Base-by-base conservation (phyloP, 2,113 vertebrate genomes). In the Canis aureus region DNA sequence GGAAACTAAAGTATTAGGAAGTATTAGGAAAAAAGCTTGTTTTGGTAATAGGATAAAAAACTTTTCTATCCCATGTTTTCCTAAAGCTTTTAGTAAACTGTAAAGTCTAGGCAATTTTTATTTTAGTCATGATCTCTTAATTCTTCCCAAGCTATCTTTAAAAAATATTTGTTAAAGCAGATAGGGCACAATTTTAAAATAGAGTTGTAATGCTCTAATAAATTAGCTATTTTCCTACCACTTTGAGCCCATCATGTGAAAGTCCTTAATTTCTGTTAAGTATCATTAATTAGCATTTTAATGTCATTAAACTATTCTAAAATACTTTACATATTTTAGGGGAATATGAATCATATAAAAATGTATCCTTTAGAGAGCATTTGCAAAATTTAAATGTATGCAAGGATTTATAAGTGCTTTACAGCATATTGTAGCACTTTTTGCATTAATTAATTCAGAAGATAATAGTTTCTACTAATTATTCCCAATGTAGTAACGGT, bases 261-360 rank as follows among this genome's bases (percentile, higher is more conserved):
- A 97, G 71, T 27, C 53, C 73, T 93, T 94, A 59, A 91, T 97
- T 97, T 88, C 69, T 96, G 49, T 87, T 91, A 97, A 97, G 90
- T 92, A 53, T 95, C 64, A 94, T 97, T 96, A 98, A 95, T 98
- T 98, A 98, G 76, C 92, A 97, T 97, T 98, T 97, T 94, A 96
- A 95, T 97, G 49, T 87, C 66, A 93, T 98, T 97, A 97, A 96
- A 93, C 35, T 96, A 88, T 71, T 96, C 17, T 91, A 89, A 94
- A 96, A 90, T 95, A 94, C 53, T 95, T 97, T 64, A 89, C 88
- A 94, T 97, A 91, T 85, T 98, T 96, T 97, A 81, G 53, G 64
- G 43, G 22, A 95, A 73, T 32, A 91, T 83, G 85, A 96, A 60
- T 89, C 66, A 94, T 92, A 96, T 79, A 62, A 96, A 94, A 97